A percentile compares a stretch with the other conserved stretches of the same genome.
Conservation (phyloP, 2,113 vertebrate species). For the Oncorhynchus gorbuscha region DNA sequence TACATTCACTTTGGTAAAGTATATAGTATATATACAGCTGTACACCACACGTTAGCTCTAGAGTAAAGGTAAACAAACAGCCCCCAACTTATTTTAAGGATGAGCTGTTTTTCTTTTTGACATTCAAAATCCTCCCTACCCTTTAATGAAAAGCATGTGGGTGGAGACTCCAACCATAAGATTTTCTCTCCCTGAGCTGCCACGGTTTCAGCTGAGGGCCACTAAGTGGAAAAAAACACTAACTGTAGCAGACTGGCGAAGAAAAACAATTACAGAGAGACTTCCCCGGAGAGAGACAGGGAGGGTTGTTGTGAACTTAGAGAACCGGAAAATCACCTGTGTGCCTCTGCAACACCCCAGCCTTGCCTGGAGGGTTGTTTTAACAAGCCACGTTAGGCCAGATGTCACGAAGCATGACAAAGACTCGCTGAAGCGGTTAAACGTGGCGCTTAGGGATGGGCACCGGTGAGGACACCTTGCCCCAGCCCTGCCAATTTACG, state of each 20-base stretch:
- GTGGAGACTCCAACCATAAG: no score
- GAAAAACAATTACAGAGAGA: constrained; percentile 18
- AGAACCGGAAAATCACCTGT: constrained; percentile 16
- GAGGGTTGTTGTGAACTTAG: constrained; percentile 46
- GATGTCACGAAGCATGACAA: constrained; percentile 17
- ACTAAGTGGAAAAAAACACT: background rate
- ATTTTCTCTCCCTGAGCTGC: no score
- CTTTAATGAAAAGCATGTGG: no score
- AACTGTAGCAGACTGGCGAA: constrained; percentile 9
- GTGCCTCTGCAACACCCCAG: constrained; percentile 16
- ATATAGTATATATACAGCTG: no score
- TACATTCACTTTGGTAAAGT: no score
- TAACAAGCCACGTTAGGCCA: constrained; percentile 44
- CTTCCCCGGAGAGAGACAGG: background rate
- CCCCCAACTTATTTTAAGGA: no score
- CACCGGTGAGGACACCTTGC: constrained; percentile 20
- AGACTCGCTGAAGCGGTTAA: constrained; percentile 43
- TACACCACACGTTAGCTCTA: no score
- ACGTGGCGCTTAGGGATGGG: constrained; percentile 43
- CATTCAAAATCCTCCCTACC: no score
- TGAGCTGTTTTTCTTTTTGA: no score
- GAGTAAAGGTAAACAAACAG: no score
- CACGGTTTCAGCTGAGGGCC: no score
- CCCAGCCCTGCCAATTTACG: constrained; percentile 51
- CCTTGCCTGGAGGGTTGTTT: constrained; percentile 38